These are phyloP conservation scores for Agrenia bidenticulata DNA, from an alignment of 2,888 invertebrate species.

Conservation along the genomic window DNA sequence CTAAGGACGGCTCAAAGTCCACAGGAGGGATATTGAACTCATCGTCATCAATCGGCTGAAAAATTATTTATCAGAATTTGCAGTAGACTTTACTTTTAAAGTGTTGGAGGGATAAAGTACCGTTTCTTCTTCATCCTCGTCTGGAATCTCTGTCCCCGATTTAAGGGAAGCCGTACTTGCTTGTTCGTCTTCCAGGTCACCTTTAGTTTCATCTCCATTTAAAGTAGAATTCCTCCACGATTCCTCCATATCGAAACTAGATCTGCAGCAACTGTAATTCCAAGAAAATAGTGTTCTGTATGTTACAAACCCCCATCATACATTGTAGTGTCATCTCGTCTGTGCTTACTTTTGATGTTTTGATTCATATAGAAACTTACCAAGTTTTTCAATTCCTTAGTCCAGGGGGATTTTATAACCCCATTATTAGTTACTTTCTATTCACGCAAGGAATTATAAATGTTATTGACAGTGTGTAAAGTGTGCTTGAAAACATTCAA, in stretches of 20 bases:
- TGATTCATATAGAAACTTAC: no score
- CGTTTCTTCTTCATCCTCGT: slow-evolving; percentile 34
- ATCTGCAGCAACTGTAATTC: no score
- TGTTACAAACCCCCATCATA: no score
- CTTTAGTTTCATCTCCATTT: background rate
- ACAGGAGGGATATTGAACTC: slow-evolving; percentile 79
- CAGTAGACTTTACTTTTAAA: background rate
- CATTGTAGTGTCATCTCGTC: no score
- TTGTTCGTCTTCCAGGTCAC: slow-evolving; percentile 22
- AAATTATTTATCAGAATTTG: slow-evolving; percentile 41
- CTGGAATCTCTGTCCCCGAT: slow-evolving; percentile 18
- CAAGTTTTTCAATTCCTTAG: no score
- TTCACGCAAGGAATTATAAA: no score
- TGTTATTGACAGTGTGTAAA: no score
- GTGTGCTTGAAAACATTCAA: no score
- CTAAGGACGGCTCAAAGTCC: slow-evolving; percentile 72
- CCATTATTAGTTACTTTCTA: no score
- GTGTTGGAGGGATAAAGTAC: background rate
- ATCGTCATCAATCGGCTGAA: slow-evolving; percentile 71
- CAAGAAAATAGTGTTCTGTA: no score
- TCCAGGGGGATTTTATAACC: no score
- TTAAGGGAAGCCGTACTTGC: slow-evolving; percentile 22
- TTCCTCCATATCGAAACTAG: background rate
- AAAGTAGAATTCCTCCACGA: background rate
- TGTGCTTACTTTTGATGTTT: no score